phyloP scores from a whole-genome alignment of 2,797 vertebrate species.

The Strix occidentalis region DNA sequence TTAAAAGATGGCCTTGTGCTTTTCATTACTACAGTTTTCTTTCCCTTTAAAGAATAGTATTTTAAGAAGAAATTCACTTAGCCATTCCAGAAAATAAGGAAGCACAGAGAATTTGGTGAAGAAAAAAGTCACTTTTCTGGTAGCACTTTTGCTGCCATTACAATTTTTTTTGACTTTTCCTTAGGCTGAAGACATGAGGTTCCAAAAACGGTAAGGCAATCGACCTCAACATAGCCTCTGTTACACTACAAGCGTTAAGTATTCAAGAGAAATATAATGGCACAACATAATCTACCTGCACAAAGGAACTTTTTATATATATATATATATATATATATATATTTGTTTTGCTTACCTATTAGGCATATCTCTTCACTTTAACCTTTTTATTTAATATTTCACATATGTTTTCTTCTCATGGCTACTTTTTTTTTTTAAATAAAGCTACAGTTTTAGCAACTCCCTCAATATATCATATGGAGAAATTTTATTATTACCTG shows the following conservation, averaged over 20 bases:
- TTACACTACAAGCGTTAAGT: neutral
- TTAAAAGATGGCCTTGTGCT: neutral
- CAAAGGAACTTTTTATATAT: neutral
- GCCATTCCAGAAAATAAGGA: neutral
- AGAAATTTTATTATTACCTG: neutral
- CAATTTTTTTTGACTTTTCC: neutral
- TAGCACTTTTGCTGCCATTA: neutral
- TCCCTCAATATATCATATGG: neutral
- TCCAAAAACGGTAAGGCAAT: neutral
- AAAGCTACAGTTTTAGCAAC: neutral
- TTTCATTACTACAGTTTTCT: neutral
- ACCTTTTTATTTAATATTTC: neutral
- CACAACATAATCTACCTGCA: neutral
- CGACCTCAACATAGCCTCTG: neutral
- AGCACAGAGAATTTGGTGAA: neutral
- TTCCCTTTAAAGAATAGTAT: neutral
- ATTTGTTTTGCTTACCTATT: neutral
- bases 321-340: no score
- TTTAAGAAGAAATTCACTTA: neutral
- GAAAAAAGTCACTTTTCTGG: neutral
- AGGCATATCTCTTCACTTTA: neutral
- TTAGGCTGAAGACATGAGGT: neutral
- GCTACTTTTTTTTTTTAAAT: neutral
- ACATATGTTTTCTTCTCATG: neutral
- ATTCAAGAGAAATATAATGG: neutral